Percentiles rank a stretch among this genome's conserved stretches.
phyloP scores from a whole-genome alignment of 2,113 vertebrate species.

The Onychostoma macrolepis region DNA sequence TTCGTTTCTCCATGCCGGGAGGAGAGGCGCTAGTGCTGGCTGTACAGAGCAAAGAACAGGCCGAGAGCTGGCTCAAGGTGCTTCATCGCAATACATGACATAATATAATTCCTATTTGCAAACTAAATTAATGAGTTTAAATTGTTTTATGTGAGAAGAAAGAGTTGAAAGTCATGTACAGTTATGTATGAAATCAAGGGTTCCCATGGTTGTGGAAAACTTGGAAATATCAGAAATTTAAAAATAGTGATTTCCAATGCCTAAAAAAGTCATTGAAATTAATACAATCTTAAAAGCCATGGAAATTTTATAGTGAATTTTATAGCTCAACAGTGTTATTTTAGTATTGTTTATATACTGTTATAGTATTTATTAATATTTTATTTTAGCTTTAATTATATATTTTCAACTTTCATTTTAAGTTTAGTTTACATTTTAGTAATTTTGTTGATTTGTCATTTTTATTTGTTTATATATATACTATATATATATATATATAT shows the following conservation, averaged over 20 bases:
- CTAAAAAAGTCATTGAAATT: background rate
- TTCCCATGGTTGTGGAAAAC: background rate
- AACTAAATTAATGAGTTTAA: background rate
- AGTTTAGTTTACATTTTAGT: background rate
- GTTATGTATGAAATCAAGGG: background rate
- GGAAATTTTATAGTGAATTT: background rate
- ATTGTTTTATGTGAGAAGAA: background rate
- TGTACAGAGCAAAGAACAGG: slow-evolving; percentile 95
- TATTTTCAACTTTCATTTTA: background rate
- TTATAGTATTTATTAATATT: background rate
- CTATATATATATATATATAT: background rate
- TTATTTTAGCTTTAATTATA: background rate
- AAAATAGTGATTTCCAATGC: background rate
- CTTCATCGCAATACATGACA: background rate
- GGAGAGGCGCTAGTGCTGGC: slow-evolving; percentile 90
- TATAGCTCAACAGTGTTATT: background rate
- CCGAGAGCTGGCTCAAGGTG: slow-evolving; percentile 97
- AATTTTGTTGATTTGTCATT: background rate
- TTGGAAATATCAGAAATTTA: background rate
- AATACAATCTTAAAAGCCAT: background rate
- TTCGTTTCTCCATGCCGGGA: slow-evolving; percentile 89
- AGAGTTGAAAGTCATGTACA: background rate
- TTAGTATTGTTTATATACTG: background rate
- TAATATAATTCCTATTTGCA: background rate
- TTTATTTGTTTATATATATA: background rate